Conservation (phyloP, 1,140 invertebrate species). For the Lepidurus packardi region DNA sequence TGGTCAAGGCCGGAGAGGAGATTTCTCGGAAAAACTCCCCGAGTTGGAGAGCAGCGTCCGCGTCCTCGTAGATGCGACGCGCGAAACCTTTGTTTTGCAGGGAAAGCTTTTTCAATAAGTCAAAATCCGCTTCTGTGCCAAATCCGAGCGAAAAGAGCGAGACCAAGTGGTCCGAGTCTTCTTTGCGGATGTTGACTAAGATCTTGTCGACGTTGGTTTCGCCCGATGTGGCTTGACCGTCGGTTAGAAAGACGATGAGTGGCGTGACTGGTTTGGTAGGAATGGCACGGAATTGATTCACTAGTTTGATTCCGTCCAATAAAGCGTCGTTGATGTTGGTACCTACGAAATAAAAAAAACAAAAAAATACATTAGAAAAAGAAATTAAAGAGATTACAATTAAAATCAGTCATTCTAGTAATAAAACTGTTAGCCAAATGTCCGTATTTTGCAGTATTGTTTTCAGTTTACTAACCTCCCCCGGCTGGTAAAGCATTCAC, state of each 20-base stretch:
- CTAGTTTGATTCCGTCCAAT: conserved; percentile 48
- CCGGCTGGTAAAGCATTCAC: too few relatives aligned
- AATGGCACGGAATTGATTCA: conserved; percentile 39
- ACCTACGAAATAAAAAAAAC: conserved; percentile 36
- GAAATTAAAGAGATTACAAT: background rate
- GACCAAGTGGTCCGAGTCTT: conserved; percentile 38
- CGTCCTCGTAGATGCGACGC: conserved; percentile 65
- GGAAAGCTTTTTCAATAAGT: conserved; percentile 58
- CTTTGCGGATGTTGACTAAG: conserved; percentile 42
- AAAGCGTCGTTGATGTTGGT: conserved; percentile 60
- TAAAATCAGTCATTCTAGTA: background rate
- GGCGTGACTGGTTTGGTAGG: conserved; percentile 40
- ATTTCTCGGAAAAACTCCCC: conserved; percentile 65
- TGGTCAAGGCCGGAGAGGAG: conserved; percentile 59
- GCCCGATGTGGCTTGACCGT: conserved; percentile 63
- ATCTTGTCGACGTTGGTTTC: conserved; percentile 52
- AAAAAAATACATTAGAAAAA: too few relatives aligned
- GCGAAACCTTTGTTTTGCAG: conserved; percentile 61
- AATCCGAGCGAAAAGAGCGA: conserved; percentile 64
- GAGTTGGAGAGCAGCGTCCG: conserved; percentile 63
- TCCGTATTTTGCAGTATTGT: background rate
- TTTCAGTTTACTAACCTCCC: too few relatives aligned
- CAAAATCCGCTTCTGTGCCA: conserved; percentile 61
- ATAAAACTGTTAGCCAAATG: too few relatives aligned
- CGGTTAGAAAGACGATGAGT: conserved; percentile 67